phyloP scores from a whole-genome alignment of 2,113 vertebrate species.

The Hydropotes inermis region DNA sequence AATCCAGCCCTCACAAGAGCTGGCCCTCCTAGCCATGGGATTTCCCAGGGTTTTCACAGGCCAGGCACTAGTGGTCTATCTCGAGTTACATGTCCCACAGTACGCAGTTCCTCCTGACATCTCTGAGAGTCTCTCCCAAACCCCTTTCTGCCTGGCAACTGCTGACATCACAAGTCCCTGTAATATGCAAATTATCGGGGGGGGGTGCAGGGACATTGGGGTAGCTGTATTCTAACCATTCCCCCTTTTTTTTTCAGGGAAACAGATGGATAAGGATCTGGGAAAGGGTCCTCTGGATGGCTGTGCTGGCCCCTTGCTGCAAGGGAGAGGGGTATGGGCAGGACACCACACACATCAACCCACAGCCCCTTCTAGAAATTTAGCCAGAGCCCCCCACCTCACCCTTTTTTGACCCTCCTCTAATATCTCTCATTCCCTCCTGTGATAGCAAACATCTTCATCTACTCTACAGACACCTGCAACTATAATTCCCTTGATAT shows the following conservation, averaged over 20 bases:
- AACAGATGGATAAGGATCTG: not conserved
- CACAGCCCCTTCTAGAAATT: not conserved
- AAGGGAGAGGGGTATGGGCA: not conserved
- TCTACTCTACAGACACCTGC: not conserved
- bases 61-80: not conserved
- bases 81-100: not conserved
- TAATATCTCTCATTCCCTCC: not conserved
- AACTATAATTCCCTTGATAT: not conserved
- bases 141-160: conserved; percentile 71
- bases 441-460: accelerated
- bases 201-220: not conserved
- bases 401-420: not conserved
- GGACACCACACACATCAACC: not conserved
- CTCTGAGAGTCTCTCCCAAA: not conserved
- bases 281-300: not conserved
- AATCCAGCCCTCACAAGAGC: not conserved
- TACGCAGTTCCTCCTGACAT: not conserved
- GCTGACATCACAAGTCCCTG: conserved; percentile 54
- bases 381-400: not conserved
- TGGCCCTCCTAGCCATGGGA: not conserved
- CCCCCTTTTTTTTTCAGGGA: not conserved
- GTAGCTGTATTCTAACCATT: not conserved
- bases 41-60: not conserved
- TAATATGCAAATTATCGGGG: not conserved
- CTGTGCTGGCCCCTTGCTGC: not conserved